These are phyloP conservation scores for Drosophila mulleri DNA, from an alignment of 2,888 invertebrate genomes.

Conservation along the genomic window DNA sequence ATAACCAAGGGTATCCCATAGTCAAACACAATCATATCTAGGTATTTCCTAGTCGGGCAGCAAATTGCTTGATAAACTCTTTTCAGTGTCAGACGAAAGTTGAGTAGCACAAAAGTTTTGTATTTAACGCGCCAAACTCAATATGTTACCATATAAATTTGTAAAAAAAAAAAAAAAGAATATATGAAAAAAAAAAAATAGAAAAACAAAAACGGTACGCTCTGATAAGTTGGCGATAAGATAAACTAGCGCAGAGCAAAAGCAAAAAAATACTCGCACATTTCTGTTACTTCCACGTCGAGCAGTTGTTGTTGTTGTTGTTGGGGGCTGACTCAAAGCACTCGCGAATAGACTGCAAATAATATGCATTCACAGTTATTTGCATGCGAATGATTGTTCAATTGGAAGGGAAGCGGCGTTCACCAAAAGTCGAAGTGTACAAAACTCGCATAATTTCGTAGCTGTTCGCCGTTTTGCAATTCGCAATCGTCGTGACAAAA, in stretches of 20 bases:
- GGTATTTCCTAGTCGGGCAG: neutral
- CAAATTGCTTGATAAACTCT: neutral
- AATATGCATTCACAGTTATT: constrained; percentile 17
- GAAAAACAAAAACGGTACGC: constrained; percentile 1
- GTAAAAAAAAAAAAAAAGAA: neutral
- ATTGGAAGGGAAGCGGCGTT: neutral
- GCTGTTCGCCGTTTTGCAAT: neutral
- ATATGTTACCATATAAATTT: constrained; percentile 30
- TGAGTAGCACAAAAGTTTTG: constrained; percentile 19
- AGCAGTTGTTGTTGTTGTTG: constrained; percentile 6
- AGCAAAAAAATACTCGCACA: neutral
- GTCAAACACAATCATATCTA: too few species aligned
- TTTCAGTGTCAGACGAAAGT: constrained; percentile 23
- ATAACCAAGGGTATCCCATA: neutral
- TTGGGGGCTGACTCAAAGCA: constrained; percentile 26
- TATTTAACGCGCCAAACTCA: constrained; percentile 24
- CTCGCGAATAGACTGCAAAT: constrained; percentile 15
- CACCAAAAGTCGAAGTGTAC: neutral
- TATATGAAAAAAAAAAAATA: neutral
- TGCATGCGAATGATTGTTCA: constrained; percentile 6
- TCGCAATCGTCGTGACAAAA: constrained; percentile 17
- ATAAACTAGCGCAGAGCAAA: constrained; percentile 24
- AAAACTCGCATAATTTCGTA: constrained; percentile 14
- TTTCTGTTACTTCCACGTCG: constrained; percentile 15
- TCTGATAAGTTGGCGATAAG: constrained; percentile 46